Conservation (phyloP, 2,113 vertebrate genomes). For the Anoura caudifer region DNA sequence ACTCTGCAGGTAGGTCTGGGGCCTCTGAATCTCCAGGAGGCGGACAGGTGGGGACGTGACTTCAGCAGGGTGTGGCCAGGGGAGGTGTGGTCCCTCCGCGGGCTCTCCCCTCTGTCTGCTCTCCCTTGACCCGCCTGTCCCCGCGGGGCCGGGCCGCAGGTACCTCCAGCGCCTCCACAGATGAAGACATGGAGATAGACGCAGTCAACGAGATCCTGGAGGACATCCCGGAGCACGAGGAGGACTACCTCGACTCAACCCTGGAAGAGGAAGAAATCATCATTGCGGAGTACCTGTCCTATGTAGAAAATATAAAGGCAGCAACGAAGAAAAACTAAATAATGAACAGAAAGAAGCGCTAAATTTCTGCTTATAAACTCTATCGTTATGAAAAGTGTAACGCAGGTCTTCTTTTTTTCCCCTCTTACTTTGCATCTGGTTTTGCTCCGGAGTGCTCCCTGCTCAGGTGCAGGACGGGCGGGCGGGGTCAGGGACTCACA, state of each 20-base stretch:
- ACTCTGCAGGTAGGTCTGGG: constrained; percentile 80
- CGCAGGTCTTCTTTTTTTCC: not conserved
- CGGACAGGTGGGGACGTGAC: not conserved
- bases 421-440: not conserved
- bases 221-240: constrained; percentile 94
- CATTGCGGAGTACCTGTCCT: constrained; percentile 87
- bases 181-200: constrained; percentile 87
- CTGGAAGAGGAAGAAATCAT: constrained; percentile 93
- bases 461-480: not conserved
- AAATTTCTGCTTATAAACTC: constrained; percentile 59
- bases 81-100: rapidly evolving
- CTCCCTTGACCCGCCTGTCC: too few species aligned
- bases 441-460: not conserved
- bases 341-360: not conserved
- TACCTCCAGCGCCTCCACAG: constrained; percentile 80
- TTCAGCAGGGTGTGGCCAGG: too few species aligned
- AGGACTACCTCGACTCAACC: constrained; percentile 95
- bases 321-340: constrained; percentile 37
- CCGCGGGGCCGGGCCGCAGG: constrained; percentile 65
- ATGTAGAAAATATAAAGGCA: constrained; percentile 71
- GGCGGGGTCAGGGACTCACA: not conserved
- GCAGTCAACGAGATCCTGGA: constrained; percentile 92
- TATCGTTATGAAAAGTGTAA: not conserved
- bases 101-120: not conserved
- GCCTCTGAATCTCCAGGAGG: rapidly evolving